Base-by-base conservation (phyloP, 2,797 vertebrate species). In the Pyrocephalus nanus region DNA sequence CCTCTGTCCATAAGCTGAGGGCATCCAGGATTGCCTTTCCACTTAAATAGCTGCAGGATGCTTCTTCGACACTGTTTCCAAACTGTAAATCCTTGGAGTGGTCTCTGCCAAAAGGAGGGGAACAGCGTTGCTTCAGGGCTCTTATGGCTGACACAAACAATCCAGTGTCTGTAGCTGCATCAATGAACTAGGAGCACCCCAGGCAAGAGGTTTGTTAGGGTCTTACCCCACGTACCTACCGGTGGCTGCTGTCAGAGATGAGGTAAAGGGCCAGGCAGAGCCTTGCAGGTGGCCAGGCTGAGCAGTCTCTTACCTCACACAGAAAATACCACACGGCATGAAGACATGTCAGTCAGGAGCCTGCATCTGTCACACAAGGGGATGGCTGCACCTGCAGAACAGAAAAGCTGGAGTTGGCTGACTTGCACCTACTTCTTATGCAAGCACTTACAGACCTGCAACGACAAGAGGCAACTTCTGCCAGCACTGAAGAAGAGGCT, bases 371-470 rank as follows among this genome's bases (percentile, higher is more conserved):
- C 80, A 36, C 15, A 0, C 1, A 42, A 36, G 29, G 2, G 4
- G 22, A 47, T 4, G 64, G 60, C 48, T 94, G 57, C 43, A 65
- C 60, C 50, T 40, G 34, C 8, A 3, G 32, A 54, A 57, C 27
- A 82, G 58, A 78, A 70, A 58, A 79, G 55, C 9, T 62, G 78
- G 32, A 47, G 53, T 73, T 66, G 71, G 25, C 50, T 82, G 50
- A 25, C 38, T 83, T 91, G 64, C 19, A 21, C 36, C 45, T 42
- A 2, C 15, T 42, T 42, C 38, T 60, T 25, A 18, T 7, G 12
- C 27, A 36, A 78, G 62, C 23, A 27, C 58, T 77, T 29, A 1
- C 16, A 64, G 71, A 69, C 5, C 71, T 54, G 15, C 0, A 0
- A 62, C 15, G 57, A 54, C 54, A 87, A 34, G 6, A 69, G 34